phyloP scores from a whole-genome alignment of 2,797 vertebrate genomes.

The Anguilla obscura region DNA sequence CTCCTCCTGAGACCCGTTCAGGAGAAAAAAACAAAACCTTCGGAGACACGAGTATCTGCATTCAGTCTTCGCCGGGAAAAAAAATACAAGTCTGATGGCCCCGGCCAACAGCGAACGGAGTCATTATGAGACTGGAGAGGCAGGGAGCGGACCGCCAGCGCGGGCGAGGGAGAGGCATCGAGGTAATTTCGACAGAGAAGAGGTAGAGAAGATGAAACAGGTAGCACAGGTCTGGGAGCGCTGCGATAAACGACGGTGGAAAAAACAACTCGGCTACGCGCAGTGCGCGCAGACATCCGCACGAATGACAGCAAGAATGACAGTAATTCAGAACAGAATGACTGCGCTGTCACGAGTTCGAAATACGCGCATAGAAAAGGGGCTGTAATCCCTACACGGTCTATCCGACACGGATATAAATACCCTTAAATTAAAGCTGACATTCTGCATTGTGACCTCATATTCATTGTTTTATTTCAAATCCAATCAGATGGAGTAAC shows the following conservation, averaged over 20 bases:
- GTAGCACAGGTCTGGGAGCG: background rate
- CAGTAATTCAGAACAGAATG: background rate
- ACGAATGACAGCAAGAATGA: background rate
- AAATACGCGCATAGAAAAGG: background rate
- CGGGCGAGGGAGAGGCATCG: background rate
- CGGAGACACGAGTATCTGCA: background rate
- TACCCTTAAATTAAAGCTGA: background rate
- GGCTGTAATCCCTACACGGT: too few species aligned
- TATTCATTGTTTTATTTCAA: too few species aligned
- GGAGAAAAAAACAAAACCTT: background rate
- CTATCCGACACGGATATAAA: too few species aligned
- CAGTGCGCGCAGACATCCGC: background rate
- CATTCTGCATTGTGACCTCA: too few species aligned
- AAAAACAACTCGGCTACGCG: background rate
- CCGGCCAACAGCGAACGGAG: background rate
- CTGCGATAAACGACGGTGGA: background rate
- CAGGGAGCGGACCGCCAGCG: background rate
- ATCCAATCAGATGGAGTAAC: too few species aligned
- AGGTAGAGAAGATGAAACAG: background rate
- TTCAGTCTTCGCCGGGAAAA: background rate
- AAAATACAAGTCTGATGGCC: background rate
- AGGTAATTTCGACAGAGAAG: background rate
- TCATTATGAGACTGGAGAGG: background rate
- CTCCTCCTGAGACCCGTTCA: slow-evolving; percentile 7
- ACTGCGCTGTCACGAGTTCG: background rate